A percentile compares a stretch with the other conserved stretches of the same genome.
Conservation (phyloP, 2,888 invertebrate genomes). For the Epinotia bilunana region DNA sequence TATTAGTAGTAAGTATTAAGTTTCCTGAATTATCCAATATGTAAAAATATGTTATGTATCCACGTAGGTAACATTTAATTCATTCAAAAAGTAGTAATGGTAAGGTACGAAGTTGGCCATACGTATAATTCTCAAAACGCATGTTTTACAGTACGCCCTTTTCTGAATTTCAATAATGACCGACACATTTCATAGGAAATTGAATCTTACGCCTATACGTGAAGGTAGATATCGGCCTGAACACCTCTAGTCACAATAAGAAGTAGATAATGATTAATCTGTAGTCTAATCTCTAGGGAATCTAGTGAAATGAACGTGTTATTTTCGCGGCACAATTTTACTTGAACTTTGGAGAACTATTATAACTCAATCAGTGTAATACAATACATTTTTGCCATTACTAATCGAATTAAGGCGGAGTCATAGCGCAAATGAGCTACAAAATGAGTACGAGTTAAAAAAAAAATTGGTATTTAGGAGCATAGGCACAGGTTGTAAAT, state of each 20-base stretch:
- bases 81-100: background rate
- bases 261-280: too few relatives aligned
- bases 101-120: background rate
- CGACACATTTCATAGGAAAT: background rate
- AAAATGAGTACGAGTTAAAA: too few relatives aligned
- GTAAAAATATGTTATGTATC: background rate
- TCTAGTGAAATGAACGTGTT: too few relatives aligned
- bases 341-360: too few relatives aligned
- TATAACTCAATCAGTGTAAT: too few relatives aligned
- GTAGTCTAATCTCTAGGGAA: too few relatives aligned
- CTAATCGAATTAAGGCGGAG: too few relatives aligned
- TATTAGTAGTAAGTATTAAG: slow-evolving; percentile 4
- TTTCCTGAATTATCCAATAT: slow-evolving; percentile 4
- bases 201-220: background rate
- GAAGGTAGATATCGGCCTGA: background rate
- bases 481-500: slow-evolving; percentile 26
- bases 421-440: background rate
- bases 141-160: too few relatives aligned
- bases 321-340: too few relatives aligned
- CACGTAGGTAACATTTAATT: background rate
- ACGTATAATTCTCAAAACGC: background rate
- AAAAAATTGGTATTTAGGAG: slow-evolving; percentile 9
- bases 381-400: too few relatives aligned
- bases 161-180: background rate
- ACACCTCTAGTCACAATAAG: background rate